Evolutionary conservation across 2,888 invertebrate species (phyloP).

Genomic region (Cenopis cana): DNA sequence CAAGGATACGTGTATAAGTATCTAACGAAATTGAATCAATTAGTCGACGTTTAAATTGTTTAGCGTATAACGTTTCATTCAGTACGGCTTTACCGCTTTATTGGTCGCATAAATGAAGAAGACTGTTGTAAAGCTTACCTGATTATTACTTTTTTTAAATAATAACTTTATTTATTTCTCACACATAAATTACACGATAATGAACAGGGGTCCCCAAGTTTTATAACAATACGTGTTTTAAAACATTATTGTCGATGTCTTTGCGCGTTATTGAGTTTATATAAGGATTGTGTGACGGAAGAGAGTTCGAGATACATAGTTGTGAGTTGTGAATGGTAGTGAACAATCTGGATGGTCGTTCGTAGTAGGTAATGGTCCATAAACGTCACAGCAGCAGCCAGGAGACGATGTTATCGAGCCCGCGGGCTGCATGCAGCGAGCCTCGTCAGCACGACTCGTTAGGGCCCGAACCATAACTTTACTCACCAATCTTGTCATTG

Average conservation of each 20-base stretch:
- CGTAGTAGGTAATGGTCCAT: slow-evolving; percentile 68
- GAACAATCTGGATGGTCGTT: slow-evolving; percentile 58
- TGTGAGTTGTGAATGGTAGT: slow-evolving; percentile 51
- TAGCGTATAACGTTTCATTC: neutral
- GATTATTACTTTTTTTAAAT: neutral
- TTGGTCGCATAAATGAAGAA: neutral
- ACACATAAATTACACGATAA: too few relatives aligned
- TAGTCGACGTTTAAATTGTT: neutral
- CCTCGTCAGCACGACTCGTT: slow-evolving; percentile 19
- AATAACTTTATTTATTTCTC: too few relatives aligned
- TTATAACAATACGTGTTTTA: too few relatives aligned
- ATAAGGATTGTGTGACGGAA: slow-evolving; percentile 22
- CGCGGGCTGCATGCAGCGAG: slow-evolving; percentile 47
- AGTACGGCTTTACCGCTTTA: neutral
- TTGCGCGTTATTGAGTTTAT: neutral
- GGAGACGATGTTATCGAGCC: slow-evolving; percentile 63
- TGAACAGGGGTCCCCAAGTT: too few relatives aligned
- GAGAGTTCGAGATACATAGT: slow-evolving; percentile 9
- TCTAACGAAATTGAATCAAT: slow-evolving; percentile 11
- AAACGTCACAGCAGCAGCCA: slow-evolving; percentile 61
- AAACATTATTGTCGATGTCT: neutral
- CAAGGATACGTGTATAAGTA: neutral
- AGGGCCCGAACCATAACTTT: slow-evolving; percentile 15
- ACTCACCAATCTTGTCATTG: slow-evolving; percentile 10
- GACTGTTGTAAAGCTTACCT: neutral